Base-by-base conservation (phyloP, 2,888 invertebrate species). In the Acanthosoma haemorrhoidale region DNA sequence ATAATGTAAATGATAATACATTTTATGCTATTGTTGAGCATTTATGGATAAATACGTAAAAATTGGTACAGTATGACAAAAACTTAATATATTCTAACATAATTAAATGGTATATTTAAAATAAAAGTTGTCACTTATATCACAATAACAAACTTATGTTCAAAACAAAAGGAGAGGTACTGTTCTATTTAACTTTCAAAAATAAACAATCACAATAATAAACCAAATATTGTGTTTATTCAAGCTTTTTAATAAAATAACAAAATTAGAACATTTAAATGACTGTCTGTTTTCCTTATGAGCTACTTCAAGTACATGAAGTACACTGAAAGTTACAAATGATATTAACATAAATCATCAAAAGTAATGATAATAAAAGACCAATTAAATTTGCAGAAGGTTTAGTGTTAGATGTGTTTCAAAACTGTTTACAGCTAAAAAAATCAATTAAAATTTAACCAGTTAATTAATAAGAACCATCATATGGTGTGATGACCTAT, bases 211-310 rank as follows among this genome's bases (percentile, higher is more conserved):
- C 57, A 29, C 31, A 67, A 51, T 67, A 51, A 43, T n/a, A 16
- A 43, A 34, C 38, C 60, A 63, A 39, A 39, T 63, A 63, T 51
- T 67, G 51, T 67, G 43, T 67, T 57, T 67, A 32, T 67, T 67
- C 29, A 67, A 13, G 29, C 11, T 16, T 43, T 66, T 16, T 21
- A 36, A 61, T 34, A 61, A 41, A 29, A 64, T 36, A 64, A 59
- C 59, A 64, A 36, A 64, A 41, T 64, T 39, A 29, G 61, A 36
- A 61, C 31, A 34, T 32, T 32, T 15, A 61, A 61, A 61, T 36
- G 61, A 61, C 21, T 61, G 21, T 16, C n/a, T 41, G 25, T 61
- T 36, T 61, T 34, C 21, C 21, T 61, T 36, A 29, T 64, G 41
- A 64, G 16, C 64, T 61, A 61, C n/a, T 36, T 61, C 36, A 61